A percentile compares a stretch with the other conserved stretches of the same genome.
Conservation (phyloP, 2,797 vertebrate species). For the Takifugu rubripes region DNA sequence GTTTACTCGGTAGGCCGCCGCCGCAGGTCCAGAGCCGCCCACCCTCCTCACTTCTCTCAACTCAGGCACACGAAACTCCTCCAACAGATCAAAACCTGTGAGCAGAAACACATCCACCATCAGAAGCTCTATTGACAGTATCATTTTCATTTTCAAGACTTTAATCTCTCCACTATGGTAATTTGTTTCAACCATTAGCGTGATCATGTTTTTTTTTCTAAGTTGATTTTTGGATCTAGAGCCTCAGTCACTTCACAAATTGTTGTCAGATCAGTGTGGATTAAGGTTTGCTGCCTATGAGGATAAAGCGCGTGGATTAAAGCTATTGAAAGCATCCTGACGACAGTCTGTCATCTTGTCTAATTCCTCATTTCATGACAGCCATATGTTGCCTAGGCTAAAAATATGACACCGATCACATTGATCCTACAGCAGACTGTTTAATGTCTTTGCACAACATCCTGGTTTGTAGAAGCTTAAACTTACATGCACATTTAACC, state of each 20-base stretch:
- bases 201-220: constrained; percentile 10
- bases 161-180: constrained; percentile 23
- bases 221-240: constrained; percentile 17
- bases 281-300: constrained; percentile 4
- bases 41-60: constrained; percentile 62
- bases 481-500: constrained; percentile 14
- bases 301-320: constrained; percentile 2
- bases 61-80: constrained; percentile 71
- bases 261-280: constrained; percentile 26
- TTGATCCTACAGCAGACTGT: too few species aligned
- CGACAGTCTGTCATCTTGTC: too few species aligned
- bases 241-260: constrained; percentile 18
- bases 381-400: too few species aligned
- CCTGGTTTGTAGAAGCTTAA: too few species aligned
- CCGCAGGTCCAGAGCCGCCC: constrained; percentile 69
- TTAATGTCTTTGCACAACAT: too few species aligned
- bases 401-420: too few species aligned
- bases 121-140: too few species aligned
- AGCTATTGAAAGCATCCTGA: constrained; percentile 5
- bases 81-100: constrained; percentile 75
- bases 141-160: constrained; percentile 4
- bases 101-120: constrained; percentile 34
- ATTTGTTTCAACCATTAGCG: constrained; percentile 22
- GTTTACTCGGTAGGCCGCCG: constrained; percentile 70
- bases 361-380: too few species aligned